Evolutionary conservation across 2,113 vertebrate species (phyloP).

Genomic region (Azemiops feae): DNA sequence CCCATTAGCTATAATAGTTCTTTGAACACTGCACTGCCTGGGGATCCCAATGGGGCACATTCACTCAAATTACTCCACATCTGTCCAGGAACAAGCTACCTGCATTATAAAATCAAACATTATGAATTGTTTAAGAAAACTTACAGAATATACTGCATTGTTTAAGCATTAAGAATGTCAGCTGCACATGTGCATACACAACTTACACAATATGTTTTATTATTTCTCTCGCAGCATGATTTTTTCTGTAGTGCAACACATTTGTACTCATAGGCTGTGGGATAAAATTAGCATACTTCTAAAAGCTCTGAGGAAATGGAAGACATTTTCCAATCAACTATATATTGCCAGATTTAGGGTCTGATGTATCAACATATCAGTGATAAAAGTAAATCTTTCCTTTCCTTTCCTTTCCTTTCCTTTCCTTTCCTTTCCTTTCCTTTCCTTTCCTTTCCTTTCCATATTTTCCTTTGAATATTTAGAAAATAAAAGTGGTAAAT

Average conservation of each 20-base stretch:
- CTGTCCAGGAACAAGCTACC: slow-evolving; percentile 41
- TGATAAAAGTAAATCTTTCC: neutral
- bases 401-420: neutral
- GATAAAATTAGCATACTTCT: slow-evolving; percentile 37
- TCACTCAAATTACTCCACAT: slow-evolving; percentile 43
- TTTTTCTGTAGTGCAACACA: slow-evolving; percentile 31
- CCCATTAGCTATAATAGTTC: slow-evolving; percentile 61
- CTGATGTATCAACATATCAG: neutral
- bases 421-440: too few species aligned
- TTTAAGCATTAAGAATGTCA: neutral
- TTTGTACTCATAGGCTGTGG: slow-evolving; percentile 28
- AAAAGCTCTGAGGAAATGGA: slow-evolving; percentile 28
- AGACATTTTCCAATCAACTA: slow-evolving; percentile 14
- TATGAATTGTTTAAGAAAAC: slow-evolving; percentile 45
- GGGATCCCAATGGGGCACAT: slow-evolving; percentile 32
- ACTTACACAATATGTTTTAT: neutral
- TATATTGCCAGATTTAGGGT: slow-evolving; percentile 17
- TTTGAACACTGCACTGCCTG: slow-evolving; percentile 36
- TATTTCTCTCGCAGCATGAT: neutral
- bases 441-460: neutral
- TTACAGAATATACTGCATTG: slow-evolving; percentile 13
- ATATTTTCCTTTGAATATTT: slow-evolving; percentile 25
- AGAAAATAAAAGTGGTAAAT: slow-evolving; percentile 36
- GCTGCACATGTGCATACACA: neutral
- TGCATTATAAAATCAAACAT: slow-evolving; percentile 44